These are phyloP conservation scores for Proctacanthus coquilletti DNA, from an alignment of 1,140 invertebrate species.

Conservation along the genomic window DNA sequence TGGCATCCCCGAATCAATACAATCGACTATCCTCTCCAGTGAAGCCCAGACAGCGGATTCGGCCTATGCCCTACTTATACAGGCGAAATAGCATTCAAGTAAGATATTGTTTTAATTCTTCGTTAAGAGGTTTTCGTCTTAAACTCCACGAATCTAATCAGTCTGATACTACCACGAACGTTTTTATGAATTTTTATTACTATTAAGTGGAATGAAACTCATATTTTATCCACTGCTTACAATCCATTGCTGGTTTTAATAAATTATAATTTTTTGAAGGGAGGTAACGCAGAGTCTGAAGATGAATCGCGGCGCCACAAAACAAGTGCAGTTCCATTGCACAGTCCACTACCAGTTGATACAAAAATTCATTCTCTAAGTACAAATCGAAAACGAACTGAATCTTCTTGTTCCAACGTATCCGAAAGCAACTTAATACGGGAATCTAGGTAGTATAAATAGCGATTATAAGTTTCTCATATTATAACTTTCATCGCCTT, in stretches of 20 bases:
- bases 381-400: constrained; percentile 27
- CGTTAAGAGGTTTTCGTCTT: constrained; percentile 10
- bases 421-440: constrained; percentile 15
- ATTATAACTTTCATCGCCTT: constrained; percentile 6
- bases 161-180: constrained; percentile 21
- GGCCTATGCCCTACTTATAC: constrained; percentile 18
- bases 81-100: constrained; percentile 34
- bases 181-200: constrained; percentile 16
- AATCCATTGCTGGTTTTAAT: no score
- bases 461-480: not conserved
- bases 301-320: constrained; percentile 8
- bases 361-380: constrained; percentile 14
- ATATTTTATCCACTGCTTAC: no score
- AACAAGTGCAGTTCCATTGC: constrained; percentile 7
- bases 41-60: constrained; percentile 13
- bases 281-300: no score
- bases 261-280: no score
- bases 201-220: no score
- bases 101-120: constrained; percentile 21
- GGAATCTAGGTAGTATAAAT: not conserved
- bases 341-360: constrained; percentile 3
- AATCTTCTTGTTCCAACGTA: constrained; percentile 29
- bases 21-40: no score
- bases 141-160: constrained; percentile 22
- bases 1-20: no score